phyloP scores from a whole-genome alignment of 2,888 invertebrate genomes.

The Cryptops parisi region DNA sequence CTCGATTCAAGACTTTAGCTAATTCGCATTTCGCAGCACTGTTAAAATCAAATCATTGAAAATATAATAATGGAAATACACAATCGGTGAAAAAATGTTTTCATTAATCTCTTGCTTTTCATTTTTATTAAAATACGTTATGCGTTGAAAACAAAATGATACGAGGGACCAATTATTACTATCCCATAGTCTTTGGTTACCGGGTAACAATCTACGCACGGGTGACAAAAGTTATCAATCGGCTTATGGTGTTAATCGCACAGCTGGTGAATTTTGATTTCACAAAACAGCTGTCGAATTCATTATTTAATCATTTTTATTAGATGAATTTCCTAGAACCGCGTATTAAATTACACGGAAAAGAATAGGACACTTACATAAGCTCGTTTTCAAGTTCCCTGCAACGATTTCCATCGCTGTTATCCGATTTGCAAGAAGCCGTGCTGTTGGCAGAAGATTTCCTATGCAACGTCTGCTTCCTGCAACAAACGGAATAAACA shows the following conservation, averaged over 20 bases:
- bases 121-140: neutral
- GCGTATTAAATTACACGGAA: neutral
- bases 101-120: neutral
- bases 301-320: too few relatives aligned
- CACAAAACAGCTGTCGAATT: too few relatives aligned
- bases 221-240: too few relatives aligned
- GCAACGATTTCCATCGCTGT: neutral
- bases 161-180: too few relatives aligned
- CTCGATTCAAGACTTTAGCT: slow-evolving; percentile 31
- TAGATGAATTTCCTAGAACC: too few relatives aligned
- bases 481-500: too few relatives aligned
- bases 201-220: too few relatives aligned
- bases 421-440: neutral
- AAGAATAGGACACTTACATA: slow-evolving; percentile 1
- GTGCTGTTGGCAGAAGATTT: neutral
- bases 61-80: neutral
- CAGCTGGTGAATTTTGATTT: too few relatives aligned
- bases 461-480: too few relatives aligned
- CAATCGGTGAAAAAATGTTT: neutral
- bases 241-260: too few relatives aligned
- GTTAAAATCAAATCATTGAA: slow-evolving; percentile 8
- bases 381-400: slow-evolving; percentile 5
- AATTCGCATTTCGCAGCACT: slow-evolving; percentile 32
- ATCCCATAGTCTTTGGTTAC: too few relatives aligned
- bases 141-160: too few relatives aligned